Evolutionary conservation across 2,888 invertebrate genomes (phyloP).

Genomic region (Drosophila setosimentum): DNA sequence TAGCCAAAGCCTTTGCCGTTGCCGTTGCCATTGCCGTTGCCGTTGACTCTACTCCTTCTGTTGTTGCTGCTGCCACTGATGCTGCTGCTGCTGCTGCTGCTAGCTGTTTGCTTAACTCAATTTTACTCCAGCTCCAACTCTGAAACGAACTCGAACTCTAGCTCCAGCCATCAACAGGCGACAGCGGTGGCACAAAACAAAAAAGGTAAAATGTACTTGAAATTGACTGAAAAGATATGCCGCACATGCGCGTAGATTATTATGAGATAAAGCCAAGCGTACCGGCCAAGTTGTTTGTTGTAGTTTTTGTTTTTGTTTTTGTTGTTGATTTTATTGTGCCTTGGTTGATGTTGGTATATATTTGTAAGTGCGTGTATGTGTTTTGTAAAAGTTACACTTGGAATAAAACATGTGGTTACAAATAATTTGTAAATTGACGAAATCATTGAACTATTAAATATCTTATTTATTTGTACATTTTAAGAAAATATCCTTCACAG

Average conservation of each 20-base stretch:
- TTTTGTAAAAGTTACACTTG: slow-evolving; percentile 8
- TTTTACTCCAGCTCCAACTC: slow-evolving; percentile 36
- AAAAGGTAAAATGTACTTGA: slow-evolving; percentile 76
- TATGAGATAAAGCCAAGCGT: slow-evolving; percentile 68
- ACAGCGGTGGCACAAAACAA: slow-evolving; percentile 56
- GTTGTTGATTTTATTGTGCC: slow-evolving; percentile 8
- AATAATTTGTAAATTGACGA: neutral
- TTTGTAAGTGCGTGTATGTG: slow-evolving; percentile 6
- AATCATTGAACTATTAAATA: neutral
- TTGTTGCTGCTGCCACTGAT: slow-evolving; percentile 25
- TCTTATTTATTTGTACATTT: neutral
- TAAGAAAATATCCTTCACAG: neutral
- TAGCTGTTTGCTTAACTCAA: slow-evolving; percentile 41
- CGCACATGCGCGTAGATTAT: slow-evolving; percentile 80
- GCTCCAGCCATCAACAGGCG: slow-evolving; percentile 51
- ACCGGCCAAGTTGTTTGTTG: slow-evolving; percentile 32
- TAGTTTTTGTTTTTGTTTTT: slow-evolving; percentile 14
- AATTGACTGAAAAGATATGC: slow-evolving; percentile 78
- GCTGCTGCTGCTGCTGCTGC: slow-evolving; percentile 31
- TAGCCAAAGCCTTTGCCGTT: slow-evolving; percentile 28
- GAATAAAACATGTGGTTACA: neutral
- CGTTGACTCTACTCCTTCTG: slow-evolving; percentile 43
- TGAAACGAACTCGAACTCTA: slow-evolving; percentile 25
- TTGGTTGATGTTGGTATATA: slow-evolving; percentile 16
- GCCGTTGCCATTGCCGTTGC: slow-evolving; percentile 29